Percentiles rank a stretch among this genome's conserved stretches.
Evolutionary conservation across 1,140 invertebrate genomes (phyloP).

Genomic region (Diorhabda elongata): DNA sequence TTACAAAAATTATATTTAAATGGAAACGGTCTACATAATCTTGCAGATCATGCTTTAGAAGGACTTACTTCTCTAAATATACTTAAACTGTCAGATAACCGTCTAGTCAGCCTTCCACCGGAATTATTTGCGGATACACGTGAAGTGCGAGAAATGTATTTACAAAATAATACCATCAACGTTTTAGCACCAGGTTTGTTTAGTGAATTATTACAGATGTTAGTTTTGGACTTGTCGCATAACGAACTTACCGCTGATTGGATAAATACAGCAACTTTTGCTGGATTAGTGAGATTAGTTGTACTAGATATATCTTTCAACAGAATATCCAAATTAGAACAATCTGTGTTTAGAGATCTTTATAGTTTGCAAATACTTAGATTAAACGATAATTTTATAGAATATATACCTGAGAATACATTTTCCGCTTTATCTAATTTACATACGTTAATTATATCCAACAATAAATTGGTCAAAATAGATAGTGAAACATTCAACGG

Average conservation of each 20-base stretch:
- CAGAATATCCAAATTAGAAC: constrained; percentile 71
- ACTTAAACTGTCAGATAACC: constrained; percentile 77
- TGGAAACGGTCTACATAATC: constrained; percentile 66
- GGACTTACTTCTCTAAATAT: constrained; percentile 71
- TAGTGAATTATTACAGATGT: constrained; percentile 72
- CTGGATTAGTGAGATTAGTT: constrained; percentile 72
- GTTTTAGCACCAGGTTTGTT: constrained; percentile 82
- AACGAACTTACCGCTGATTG: constrained; percentile 84
- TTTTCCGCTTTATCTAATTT: constrained; percentile 77
- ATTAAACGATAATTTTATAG: constrained; percentile 78
- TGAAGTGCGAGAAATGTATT: constrained; percentile 75
- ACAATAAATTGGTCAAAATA: constrained; percentile 76
- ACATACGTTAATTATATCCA: constrained; percentile 79
- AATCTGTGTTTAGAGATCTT: constrained; percentile 74
- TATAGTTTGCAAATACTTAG: constrained; percentile 77
- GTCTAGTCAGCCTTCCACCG: constrained; percentile 73
- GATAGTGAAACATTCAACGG: constrained; percentile 75
- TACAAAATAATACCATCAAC: constrained; percentile 82
- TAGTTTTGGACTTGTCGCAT: constrained; percentile 77
- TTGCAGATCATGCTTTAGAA: constrained; percentile 78
- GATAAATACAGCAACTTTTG: constrained; percentile 83
- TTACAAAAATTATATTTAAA: constrained; percentile 60
- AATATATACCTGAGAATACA: constrained; percentile 74
- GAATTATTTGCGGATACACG: constrained; percentile 76
- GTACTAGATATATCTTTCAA: constrained; percentile 80